Evolutionary conservation across 2,888 invertebrate genomes (phyloP).

Genomic region (Campoletis raptor): DNA sequence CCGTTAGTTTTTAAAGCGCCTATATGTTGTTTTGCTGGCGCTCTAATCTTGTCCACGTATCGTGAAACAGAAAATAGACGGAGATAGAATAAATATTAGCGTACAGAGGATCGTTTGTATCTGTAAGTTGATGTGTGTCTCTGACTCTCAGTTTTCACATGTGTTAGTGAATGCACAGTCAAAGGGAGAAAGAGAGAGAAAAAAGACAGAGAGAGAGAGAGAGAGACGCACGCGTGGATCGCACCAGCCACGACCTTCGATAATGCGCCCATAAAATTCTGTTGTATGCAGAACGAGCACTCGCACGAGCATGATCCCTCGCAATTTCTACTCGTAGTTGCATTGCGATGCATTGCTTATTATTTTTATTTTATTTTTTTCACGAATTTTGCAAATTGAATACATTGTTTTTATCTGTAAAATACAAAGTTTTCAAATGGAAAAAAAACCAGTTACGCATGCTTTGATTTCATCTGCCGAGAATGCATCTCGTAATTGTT

Average conservation of each 20-base stretch:
- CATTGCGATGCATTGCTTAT: constrained; percentile 49
- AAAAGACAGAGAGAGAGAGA: constrained; percentile 18
- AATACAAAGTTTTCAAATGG: background rate
- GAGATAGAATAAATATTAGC: constrained; percentile 47
- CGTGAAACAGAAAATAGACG: constrained; percentile 51
- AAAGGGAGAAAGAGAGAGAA: constrained; percentile 19
- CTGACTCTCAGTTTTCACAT: constrained; percentile 14
- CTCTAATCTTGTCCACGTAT: constrained; percentile 68
- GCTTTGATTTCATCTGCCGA: constrained; percentile 11
- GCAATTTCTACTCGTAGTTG: constrained; percentile 31
- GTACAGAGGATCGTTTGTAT: constrained; percentile 27
- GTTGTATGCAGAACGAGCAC: constrained; percentile 67
- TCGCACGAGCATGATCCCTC: constrained; percentile 51
- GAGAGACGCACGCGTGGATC: constrained; percentile 63
- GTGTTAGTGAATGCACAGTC: constrained; percentile 10
- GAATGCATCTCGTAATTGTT: constrained; percentile 27
- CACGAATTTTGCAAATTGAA: background rate
- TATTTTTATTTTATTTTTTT: background rate
- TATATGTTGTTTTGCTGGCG: constrained; percentile 65
- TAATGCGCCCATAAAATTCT: constrained; percentile 69
- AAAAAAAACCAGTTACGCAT: background rate
- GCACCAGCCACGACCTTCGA: constrained; percentile 67
- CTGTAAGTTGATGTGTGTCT: constrained; percentile 22
- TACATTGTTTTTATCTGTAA: background rate
- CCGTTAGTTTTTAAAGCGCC: constrained; percentile 58